These are phyloP conservation scores for Buathra laborator DNA, from an alignment of 2,888 invertebrate genomes.

Conservation along the genomic window DNA sequence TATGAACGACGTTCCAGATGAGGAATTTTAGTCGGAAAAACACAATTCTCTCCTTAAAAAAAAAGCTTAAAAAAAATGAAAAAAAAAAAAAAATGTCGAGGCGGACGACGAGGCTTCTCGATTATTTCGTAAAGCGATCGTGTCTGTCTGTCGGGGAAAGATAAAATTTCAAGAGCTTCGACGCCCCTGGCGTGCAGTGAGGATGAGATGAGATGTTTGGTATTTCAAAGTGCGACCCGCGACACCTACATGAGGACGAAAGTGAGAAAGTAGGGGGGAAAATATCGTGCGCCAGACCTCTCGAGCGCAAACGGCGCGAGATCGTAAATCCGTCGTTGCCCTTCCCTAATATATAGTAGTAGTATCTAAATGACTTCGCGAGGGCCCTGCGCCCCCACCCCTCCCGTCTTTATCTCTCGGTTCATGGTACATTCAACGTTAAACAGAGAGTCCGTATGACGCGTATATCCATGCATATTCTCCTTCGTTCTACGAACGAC, in stretches of 20 bases:
- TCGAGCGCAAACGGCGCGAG: slow-evolving; percentile 57
- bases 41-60: background rate
- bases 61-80: slow-evolving; percentile 15
- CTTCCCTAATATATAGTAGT: slow-evolving; percentile 64
- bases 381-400: background rate
- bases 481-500: slow-evolving; percentile 15
- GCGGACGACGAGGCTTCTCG: slow-evolving; percentile 15
- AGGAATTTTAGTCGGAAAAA: slow-evolving; percentile 22
- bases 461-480: slow-evolving; percentile 19
- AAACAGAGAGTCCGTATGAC: background rate
- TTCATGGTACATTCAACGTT: slow-evolving; percentile 22
- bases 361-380: slow-evolving; percentile 60
- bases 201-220: slow-evolving; percentile 62
- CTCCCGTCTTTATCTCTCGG: slow-evolving; percentile 44
- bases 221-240: slow-evolving; percentile 47
- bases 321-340: slow-evolving; percentile 70
- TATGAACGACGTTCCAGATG: slow-evolving; percentile 1
- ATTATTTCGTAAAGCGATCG: slow-evolving; percentile 33
- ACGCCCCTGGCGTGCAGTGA: slow-evolving; percentile 36
- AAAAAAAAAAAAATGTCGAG: slow-evolving; percentile 36
- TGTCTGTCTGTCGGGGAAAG: slow-evolving; percentile 58
- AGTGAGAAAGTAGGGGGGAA: slow-evolving; percentile 13
- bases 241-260: slow-evolving; percentile 45
- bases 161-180: slow-evolving; percentile 67
- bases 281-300: slow-evolving; percentile 49